Percentiles rank a stretch among this genome's conserved stretches.
These are phyloP conservation scores for Enteromius trimaculatus DNA, from an alignment of 2,797 vertebrate species.

Conservation along the genomic window DNA sequence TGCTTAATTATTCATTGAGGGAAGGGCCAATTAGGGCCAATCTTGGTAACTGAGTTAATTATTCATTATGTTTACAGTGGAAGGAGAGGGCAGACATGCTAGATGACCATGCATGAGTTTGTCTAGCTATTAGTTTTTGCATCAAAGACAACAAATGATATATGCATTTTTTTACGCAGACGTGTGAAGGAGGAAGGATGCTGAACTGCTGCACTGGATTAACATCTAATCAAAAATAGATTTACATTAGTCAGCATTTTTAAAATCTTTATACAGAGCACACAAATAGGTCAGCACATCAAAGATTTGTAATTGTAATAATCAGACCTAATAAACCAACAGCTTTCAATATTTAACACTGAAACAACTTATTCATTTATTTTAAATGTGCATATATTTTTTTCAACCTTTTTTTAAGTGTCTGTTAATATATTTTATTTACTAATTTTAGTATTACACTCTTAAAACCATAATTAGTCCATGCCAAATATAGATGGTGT, in stretches of 20 bases:
- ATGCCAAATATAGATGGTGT: background rate
- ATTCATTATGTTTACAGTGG: constrained; percentile 37
- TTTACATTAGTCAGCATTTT: background rate
- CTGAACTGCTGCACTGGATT: background rate
- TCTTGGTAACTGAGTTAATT: constrained; percentile 41
- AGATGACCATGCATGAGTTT: constrained; percentile 39
- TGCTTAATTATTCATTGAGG: constrained; percentile 49
- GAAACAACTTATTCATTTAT: background rate
- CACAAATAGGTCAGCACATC: background rate
- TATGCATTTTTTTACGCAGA: background rate
- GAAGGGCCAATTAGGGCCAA: constrained; percentile 41
- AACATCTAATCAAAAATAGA: background rate
- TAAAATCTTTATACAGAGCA: background rate
- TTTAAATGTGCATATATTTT: background rate
- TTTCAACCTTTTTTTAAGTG: background rate
- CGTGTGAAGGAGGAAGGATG: background rate
- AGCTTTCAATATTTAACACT: background rate
- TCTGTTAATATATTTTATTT: background rate
- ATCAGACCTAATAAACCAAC: constrained; percentile 1
- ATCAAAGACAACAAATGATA: background rate
- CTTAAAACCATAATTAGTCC: background rate
- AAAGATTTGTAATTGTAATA: background rate
- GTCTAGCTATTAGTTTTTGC: constrained; percentile 13
- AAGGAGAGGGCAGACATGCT: constrained; percentile 34
- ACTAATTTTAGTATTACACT: background rate